phyloP scores from a whole-genome alignment of 2,888 invertebrate genomes.

The Ophion obscuratus region DNA sequence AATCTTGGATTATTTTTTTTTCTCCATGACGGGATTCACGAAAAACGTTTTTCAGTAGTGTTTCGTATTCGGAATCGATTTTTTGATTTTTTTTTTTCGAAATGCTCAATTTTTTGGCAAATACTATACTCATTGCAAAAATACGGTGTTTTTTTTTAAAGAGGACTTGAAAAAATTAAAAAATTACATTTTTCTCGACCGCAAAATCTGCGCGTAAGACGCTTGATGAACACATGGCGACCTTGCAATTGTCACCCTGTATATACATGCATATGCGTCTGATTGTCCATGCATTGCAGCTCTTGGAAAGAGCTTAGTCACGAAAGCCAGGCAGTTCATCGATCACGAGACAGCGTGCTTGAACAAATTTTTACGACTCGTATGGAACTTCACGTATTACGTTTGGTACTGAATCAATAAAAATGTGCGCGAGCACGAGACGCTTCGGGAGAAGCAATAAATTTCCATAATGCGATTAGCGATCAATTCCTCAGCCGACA shows the following conservation, averaged over 20 bases:
- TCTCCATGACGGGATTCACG: no score
- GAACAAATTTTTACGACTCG: constrained; percentile 12
- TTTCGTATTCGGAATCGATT: background rate
- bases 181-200: no score
- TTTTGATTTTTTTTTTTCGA: no score
- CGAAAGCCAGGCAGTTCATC: constrained; percentile 13
- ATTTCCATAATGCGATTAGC: constrained; percentile 34
- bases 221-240: no score
- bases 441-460: constrained; percentile 1
- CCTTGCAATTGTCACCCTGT: background rate
- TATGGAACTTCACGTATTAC: background rate
- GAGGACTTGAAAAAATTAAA: no score
- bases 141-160: no score
- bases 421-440: background rate
- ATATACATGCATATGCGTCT: background rate
- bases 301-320: constrained; percentile 33
- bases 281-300: background rate
- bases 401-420: constrained; percentile 14
- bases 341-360: constrained; percentile 50
- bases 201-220: no score
- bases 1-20: no score
- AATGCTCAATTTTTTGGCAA: background rate
- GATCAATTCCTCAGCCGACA: constrained; percentile 33
- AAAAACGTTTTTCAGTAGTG: no score
- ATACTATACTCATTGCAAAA: no score